A percentile compares a stretch with the other conserved stretches of the same genome.
These are phyloP conservation scores for Pithys albifrons DNA, from an alignment of 2,113 vertebrate genomes.

Conservation along the genomic window DNA sequence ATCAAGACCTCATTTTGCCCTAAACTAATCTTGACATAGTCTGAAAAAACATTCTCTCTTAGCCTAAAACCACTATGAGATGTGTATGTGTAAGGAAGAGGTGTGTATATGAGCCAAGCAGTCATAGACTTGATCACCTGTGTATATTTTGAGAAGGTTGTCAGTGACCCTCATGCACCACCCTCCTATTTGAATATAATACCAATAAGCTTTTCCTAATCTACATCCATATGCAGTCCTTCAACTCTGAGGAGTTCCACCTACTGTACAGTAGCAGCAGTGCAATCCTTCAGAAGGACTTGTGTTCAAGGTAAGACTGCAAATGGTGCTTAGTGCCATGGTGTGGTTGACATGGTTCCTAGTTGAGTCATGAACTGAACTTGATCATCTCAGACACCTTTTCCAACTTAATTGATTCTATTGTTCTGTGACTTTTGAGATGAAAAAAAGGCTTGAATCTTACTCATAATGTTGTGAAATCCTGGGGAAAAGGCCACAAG, in stretches of 20 bases:
- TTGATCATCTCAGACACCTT: not conserved
- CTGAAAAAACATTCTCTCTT: not conserved
- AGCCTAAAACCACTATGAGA: not conserved
- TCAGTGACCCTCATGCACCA: not conserved
- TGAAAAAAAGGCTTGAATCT: not conserved
- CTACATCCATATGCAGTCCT: not conserved
- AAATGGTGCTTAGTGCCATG: not conserved
- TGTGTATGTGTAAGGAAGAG: not conserved
- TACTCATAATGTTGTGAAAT: not conserved
- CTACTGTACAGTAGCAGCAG: not conserved
- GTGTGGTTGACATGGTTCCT: not conserved
- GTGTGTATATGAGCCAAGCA: not conserved
- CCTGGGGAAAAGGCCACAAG: not conserved
- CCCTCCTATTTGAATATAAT: not conserved
- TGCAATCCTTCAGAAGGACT: not conserved
- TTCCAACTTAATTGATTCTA: not conserved
- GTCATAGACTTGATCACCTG: not conserved
- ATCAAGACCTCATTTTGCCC: not conserved
- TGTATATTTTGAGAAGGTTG: not conserved
- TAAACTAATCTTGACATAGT: not conserved
- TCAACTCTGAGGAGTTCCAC: not conserved
- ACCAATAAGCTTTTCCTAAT: not conserved
- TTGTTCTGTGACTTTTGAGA: not conserved
- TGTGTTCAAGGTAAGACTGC: not conserved
- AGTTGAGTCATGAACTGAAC: not conserved